Base-by-base conservation (phyloP, 2,888 invertebrate species). In the Pilophorus perplexus region DNA sequence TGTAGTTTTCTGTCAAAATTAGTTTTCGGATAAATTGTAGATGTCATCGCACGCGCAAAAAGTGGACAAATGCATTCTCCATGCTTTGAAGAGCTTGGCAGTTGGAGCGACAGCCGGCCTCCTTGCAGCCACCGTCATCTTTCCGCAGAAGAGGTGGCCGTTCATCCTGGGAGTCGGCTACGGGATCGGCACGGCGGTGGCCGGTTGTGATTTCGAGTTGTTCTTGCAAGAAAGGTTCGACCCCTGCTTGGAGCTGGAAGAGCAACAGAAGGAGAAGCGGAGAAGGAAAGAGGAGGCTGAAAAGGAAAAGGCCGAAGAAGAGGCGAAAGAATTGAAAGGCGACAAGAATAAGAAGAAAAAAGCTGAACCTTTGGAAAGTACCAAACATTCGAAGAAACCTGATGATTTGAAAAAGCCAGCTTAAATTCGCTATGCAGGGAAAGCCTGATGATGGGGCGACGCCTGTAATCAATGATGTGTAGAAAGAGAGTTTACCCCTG, bases 51-150 rank as follows among this genome's bases (percentile, higher is more conserved):
- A 55, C 22, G 37, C 14, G 22, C 20, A 42, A 27, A 22, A 44
- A 25, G 59, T 59, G 27, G 59, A 59, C 28, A 12, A 16, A 42
- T 59, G 59, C 23, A 22, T 59, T 20, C 42, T 59, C 6, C 59
- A 59, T 16, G 59, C 42, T 14, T 16, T 59, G 4, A 59, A 59
- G 25, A 59, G 59, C 18, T 16, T 59, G 14, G 59, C 42, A n/a
- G 18, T 48, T 12, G 62, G 62, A n/a, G 14, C 38, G n/a, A 37
- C 38, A 2, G 62, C 23, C n/a, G 62, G 62, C 37, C 48, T 62
- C 28, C 18, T 28, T n/a, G 62, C 62, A 1, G 46, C 62, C 10
- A 50, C 62, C 12, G 14, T 62, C 1, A 62, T 62, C 46, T 62
- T 62, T 38, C 46, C 46, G 23, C 27, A 48, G 25, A 20, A 59